phyloP scores from a whole-genome alignment of 2,113 vertebrate species.

The Macquaria ambigua region DNA sequence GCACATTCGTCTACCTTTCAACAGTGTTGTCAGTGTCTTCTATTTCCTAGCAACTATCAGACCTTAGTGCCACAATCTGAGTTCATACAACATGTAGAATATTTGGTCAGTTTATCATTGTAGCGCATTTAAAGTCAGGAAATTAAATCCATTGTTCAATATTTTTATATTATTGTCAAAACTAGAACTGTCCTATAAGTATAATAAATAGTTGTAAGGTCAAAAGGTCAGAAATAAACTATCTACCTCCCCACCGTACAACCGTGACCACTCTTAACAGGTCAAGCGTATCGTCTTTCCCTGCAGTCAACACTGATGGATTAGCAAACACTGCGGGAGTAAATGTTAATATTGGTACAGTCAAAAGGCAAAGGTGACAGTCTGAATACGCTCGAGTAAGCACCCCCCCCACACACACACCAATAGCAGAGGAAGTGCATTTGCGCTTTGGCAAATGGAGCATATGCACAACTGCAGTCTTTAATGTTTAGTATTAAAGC shows the following conservation, averaged over 20 bases:
- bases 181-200: too few relatives aligned
- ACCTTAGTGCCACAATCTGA: background rate
- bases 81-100: background rate
- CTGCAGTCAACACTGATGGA: constrained; percentile 44
- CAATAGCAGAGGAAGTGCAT: background rate
- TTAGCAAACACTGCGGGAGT: constrained; percentile 54
- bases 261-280: background rate
- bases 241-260: background rate
- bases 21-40: background rate
- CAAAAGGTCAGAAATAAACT: background rate
- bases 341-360: constrained; percentile 73
- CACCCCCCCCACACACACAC: background rate
- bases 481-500: background rate
- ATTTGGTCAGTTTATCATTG: background rate
- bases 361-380: constrained; percentile 42
- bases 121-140: background rate
- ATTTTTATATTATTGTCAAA: too few relatives aligned
- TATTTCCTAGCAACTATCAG: background rate
- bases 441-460: constrained; percentile 1
- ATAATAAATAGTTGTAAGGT: too few relatives aligned
- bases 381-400: constrained; percentile 1
- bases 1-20: constrained; percentile 26
- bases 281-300: constrained; percentile 34
- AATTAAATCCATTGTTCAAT: background rate
- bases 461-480: background rate